phyloP scores from a whole-genome alignment of 2,797 vertebrate genomes.

The Ciconia nigra region DNA sequence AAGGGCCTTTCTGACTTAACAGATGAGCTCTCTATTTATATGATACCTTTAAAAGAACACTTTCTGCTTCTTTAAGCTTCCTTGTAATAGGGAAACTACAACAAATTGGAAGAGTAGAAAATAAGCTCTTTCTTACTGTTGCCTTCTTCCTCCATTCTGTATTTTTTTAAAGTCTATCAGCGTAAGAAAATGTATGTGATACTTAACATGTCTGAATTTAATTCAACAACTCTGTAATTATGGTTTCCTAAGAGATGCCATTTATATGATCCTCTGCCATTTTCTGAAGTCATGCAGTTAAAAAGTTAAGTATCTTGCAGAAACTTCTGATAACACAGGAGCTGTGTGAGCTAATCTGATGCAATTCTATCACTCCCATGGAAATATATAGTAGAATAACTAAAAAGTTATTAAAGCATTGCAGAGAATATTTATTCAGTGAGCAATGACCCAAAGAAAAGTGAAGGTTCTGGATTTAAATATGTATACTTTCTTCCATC shows the following conservation, averaged over 20 bases:
- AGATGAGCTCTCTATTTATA: slow-evolving; percentile 46
- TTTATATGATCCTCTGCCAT: neutral
- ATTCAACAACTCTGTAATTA: neutral
- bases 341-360: neutral
- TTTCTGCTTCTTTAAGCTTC: slow-evolving; percentile 29
- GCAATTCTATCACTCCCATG: neutral
- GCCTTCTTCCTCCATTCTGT: neutral
- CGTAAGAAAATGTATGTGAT: neutral
- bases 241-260: slow-evolving; percentile 19
- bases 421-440: neutral
- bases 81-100: neutral
- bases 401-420: neutral
- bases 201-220: neutral
- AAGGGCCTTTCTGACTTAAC: slow-evolving; percentile 45
- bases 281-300: slow-evolving; percentile 19
- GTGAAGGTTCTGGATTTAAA: neutral
- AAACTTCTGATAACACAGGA: neutral
- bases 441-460: neutral
- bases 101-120: neutral
- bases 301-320: slow-evolving; percentile 2
- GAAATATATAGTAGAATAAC: neutral
- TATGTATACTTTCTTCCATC: neutral
- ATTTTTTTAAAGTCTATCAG: neutral
- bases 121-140: neutral
- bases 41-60: slow-evolving; percentile 34